Evolutionary conservation across 2,113 vertebrate genomes (phyloP).

Genomic region (Coryphaenoides rupestris): DNA sequence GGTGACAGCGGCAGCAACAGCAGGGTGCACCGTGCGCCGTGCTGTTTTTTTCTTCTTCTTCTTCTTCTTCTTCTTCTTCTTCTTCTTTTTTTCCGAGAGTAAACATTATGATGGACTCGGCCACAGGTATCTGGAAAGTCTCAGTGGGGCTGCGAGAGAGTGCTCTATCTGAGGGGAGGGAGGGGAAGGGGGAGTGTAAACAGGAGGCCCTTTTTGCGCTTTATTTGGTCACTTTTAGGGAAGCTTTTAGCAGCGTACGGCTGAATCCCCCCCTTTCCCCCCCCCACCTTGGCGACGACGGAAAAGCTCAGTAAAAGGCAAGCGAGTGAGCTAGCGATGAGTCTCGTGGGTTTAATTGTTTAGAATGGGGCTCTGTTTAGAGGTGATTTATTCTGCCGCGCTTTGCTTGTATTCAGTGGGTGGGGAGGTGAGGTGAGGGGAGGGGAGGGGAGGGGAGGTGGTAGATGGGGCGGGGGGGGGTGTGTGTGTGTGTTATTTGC

Average conservation of each 20-base stretch:
- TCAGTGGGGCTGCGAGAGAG: constrained; percentile 45
- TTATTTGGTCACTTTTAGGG: constrained; percentile 65
- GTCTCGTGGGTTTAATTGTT: constrained; percentile 22
- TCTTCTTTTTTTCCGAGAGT: constrained; percentile 22
- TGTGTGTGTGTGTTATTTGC: constrained; percentile 10
- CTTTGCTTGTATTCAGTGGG: neutral
- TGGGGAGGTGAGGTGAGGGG: neutral
- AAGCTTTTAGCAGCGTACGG: constrained; percentile 42
- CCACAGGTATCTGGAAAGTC: constrained; percentile 58
- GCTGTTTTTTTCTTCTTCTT: too few relatives aligned
- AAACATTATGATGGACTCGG: constrained; percentile 49
- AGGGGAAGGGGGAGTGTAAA: constrained; percentile 55
- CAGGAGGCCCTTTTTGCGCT: constrained; percentile 51
- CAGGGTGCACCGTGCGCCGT: too few relatives aligned
- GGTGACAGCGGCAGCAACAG: too few relatives aligned
- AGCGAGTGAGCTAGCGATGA: too few relatives aligned
- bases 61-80: too few relatives aligned
- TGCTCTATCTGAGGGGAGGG: constrained; percentile 29
- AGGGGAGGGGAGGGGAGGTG: too few relatives aligned
- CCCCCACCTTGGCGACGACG: constrained; percentile 22
- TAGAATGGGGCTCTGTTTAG: constrained; percentile 16
- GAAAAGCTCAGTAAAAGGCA: neutral
- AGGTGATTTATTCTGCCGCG: constrained; percentile 4
- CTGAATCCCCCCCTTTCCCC: neutral
- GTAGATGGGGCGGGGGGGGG: too few relatives aligned